Conservation (phyloP, 1,140 invertebrate species). For the Leptopilina boulardi region DNA sequence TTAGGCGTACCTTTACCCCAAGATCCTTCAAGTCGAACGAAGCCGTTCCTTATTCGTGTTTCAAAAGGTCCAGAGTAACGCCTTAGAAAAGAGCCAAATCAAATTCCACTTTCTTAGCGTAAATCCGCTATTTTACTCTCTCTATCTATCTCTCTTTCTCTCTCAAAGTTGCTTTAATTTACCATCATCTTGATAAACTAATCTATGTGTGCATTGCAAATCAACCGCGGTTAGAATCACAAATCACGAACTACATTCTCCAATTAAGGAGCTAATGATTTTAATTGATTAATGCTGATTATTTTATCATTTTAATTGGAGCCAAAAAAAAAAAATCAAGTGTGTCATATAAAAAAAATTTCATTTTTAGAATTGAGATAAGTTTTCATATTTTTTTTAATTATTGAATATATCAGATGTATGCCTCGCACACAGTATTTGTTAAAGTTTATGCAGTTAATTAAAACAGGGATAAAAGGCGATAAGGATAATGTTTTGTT, state of each 20-base stretch:
- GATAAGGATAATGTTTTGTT: too few relatives aligned
- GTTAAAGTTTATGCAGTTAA: too few relatives aligned
- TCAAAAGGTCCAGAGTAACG: conserved; percentile 1
- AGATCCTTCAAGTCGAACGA: conserved; percentile 10
- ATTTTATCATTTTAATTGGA: neutral
- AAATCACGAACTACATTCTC: conserved; percentile 14
- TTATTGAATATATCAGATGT: too few relatives aligned
- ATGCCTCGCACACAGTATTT: too few relatives aligned
- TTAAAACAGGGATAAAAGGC: neutral
- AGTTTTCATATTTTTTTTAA: too few relatives aligned
- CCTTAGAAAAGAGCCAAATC: conserved; percentile 22
- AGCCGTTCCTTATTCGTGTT: conserved; percentile 16
- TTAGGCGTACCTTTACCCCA: conserved; percentile 3
- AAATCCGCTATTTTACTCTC: neutral
- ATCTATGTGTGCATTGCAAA: conserved; percentile 25
- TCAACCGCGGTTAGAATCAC: neutral
- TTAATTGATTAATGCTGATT: neutral
- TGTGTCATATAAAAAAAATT: too few relatives aligned
- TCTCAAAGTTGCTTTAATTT: neutral
- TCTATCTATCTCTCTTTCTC: neutral
- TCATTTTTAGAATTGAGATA: too few relatives aligned
- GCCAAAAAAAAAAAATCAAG: neutral
- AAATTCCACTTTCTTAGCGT: conserved; percentile 16
- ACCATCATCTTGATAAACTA: conserved; percentile 2
- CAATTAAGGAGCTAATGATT: conserved; percentile 13